phyloP scores from a whole-genome alignment of 2,888 invertebrate species.

The Oscheius sp. region DNA sequence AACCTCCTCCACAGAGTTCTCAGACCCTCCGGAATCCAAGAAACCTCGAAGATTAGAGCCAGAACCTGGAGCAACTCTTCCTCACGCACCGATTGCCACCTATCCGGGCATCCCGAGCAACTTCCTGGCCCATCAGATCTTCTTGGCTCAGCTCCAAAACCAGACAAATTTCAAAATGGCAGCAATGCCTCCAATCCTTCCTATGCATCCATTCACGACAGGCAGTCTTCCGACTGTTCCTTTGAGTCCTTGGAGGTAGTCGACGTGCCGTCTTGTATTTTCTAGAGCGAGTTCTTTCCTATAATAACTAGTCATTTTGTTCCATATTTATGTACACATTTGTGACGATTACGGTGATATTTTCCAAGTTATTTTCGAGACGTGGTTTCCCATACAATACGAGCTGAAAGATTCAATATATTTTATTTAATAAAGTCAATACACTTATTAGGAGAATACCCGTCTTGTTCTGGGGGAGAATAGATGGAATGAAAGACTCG shows the following conservation, averaged over 20 bases:
- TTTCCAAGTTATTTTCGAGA: not conserved
- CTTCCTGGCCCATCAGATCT: constrained; percentile 32
- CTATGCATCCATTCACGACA: not conserved
- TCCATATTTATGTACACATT: not conserved
- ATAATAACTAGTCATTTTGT: constrained; percentile 1
- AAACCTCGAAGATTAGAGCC: not conserved
- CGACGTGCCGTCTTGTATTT: not conserved
- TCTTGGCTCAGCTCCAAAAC: constrained; percentile 21
- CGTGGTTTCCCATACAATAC: constrained; percentile 16
- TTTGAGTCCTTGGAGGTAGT: constrained; percentile 8
- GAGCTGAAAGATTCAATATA: constrained; percentile 18
- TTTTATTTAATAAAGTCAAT: constrained; percentile 15
- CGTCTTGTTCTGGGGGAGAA: constrained; percentile 1
- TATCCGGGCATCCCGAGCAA: not conserved
- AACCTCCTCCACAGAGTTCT: constrained; percentile 28
- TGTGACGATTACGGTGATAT: not conserved
- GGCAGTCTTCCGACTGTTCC: constrained; percentile 5
- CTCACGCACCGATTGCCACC: constrained; percentile 23
- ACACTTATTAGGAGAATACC: constrained; percentile 3
- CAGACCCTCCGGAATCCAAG: constrained; percentile 24
- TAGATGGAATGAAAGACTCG: constrained; percentile 29
- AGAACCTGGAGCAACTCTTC: constrained; percentile 9
- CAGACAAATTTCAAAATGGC: constrained; percentile 36
- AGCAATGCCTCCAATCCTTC: constrained; percentile 17
- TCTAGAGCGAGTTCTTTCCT: not conserved